phyloP scores from a whole-genome alignment of 37 sponge, comb jelly and placozoan species.

The Dysidea cf. avara region DNA sequence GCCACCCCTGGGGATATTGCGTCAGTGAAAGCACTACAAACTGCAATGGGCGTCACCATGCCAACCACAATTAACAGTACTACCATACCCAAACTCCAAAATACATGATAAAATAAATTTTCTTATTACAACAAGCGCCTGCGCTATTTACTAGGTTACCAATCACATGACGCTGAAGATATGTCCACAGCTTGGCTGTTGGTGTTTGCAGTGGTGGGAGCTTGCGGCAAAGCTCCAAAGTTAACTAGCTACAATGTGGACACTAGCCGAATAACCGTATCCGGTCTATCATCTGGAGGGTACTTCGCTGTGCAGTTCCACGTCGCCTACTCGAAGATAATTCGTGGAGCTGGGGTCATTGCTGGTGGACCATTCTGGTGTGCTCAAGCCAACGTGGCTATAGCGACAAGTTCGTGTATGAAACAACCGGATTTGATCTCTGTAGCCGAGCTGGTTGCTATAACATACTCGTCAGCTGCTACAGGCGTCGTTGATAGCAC shows the following conservation, averaged over 20 bases:
- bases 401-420: slow-evolving; percentile 59
- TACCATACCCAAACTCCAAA: no score
- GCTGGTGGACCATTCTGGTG: slow-evolving; percentile 86
- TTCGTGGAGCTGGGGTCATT: slow-evolving; percentile 75
- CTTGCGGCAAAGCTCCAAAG: no score
- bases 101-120: no score
- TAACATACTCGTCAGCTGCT: slow-evolving; percentile 44
- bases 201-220: no score
- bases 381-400: slow-evolving; percentile 43
- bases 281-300: slow-evolving; percentile 82
- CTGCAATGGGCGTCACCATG: slow-evolving; percentile 67
- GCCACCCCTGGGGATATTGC: slow-evolving; percentile 60
- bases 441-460: slow-evolving; percentile 50
- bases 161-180: no score
- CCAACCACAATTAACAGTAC: background rate
- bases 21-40: slow-evolving; percentile 45
- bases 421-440: slow-evolving; percentile 38
- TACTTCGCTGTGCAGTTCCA: slow-evolving; percentile 87
- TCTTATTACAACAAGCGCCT: no score
- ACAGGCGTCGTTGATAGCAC: slow-evolving; percentile 52
- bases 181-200: no score
- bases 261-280: slow-evolving; percentile 46
- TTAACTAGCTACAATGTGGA: slow-evolving; percentile 47
- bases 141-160: no score
- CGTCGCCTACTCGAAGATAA: slow-evolving; percentile 66